Conservation (phyloP, 2,888 invertebrate genomes). For the Stenodema calcarata region DNA sequence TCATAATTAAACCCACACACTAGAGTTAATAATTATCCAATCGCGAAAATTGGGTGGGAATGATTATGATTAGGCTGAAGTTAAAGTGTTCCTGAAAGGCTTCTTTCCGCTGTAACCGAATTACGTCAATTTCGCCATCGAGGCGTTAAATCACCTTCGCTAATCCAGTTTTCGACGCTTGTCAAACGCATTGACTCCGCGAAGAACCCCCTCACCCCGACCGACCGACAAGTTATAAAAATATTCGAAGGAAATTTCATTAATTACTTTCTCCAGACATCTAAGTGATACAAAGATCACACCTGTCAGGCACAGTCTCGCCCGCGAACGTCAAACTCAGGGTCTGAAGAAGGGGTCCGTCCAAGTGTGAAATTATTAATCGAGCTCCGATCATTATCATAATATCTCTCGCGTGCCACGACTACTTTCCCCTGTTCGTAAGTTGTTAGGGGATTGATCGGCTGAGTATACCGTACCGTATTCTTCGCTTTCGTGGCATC, state of each 20-base stretch:
- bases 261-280: not conserved
- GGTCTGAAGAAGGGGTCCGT: not conserved
- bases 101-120: not conserved
- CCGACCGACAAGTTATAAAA: not conserved
- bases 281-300: not conserved
- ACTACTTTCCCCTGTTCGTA: not conserved
- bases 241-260: not conserved
- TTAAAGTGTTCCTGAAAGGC: not conserved
- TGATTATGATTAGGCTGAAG: not conserved
- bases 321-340: not conserved
- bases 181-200: not conserved
- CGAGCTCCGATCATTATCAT: not conserved
- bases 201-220: not conserved
- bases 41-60: not conserved
- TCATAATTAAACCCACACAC: too few species aligned
- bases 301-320: not conserved
- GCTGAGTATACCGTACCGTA: not conserved
- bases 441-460: not conserved
- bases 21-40: too few species aligned
- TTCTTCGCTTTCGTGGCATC: not conserved
- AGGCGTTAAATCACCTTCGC: not conserved
- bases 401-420: not conserved
- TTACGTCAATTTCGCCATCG: not conserved
- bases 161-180: conserved; percentile 13
- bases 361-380: not conserved